A percentile compares a stretch with the other conserved stretches of the same genome.
phyloP scores from a whole-genome alignment of 2,888 invertebrate genomes.

The Papilio elwesi region DNA sequence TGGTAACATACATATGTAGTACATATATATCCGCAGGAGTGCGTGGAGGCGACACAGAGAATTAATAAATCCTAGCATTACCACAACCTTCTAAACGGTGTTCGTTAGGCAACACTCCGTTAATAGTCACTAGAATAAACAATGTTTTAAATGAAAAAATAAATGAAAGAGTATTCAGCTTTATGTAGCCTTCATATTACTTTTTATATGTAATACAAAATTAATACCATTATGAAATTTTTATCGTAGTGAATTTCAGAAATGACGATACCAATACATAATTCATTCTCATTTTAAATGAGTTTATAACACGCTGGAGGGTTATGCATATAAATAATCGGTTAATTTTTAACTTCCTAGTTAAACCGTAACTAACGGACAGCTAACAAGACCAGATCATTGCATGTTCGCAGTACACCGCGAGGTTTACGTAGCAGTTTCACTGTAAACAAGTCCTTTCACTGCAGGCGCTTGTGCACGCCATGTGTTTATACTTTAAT shows the following conservation, averaged over 20 bases:
- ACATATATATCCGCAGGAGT: not conserved
- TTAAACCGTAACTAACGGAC: constrained; percentile 18
- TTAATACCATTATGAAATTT: too few relatives aligned
- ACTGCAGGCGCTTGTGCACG: constrained; percentile 13
- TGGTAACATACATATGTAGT: not conserved
- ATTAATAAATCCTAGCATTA: not conserved
- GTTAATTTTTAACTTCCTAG: constrained; percentile 29
- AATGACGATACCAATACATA: not conserved
- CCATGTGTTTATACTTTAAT: not conserved
- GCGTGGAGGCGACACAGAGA: not conserved
- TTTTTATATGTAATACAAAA: too few relatives aligned
- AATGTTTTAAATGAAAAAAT: not conserved
- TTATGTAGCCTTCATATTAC: too few relatives aligned
- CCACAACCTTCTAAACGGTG: not conserved
- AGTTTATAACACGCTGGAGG: not conserved
- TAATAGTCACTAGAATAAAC: not conserved
- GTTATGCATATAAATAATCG: constrained; percentile 19
- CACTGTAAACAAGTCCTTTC: constrained; percentile 27
- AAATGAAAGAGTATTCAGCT: not conserved
- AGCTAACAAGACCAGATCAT: constrained; percentile 27
- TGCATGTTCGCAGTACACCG: constrained; percentile 26
- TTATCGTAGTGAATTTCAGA: not conserved
- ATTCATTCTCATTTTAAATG: not conserved
- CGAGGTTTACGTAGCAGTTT: constrained; percentile 16
- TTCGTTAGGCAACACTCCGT: not conserved